A percentile compares a stretch with the other conserved stretches of the same genome.
These are phyloP conservation scores for Pteronotus mesoamericanus DNA, from an alignment of 2,797 vertebrate species.

Conservation along the genomic window DNA sequence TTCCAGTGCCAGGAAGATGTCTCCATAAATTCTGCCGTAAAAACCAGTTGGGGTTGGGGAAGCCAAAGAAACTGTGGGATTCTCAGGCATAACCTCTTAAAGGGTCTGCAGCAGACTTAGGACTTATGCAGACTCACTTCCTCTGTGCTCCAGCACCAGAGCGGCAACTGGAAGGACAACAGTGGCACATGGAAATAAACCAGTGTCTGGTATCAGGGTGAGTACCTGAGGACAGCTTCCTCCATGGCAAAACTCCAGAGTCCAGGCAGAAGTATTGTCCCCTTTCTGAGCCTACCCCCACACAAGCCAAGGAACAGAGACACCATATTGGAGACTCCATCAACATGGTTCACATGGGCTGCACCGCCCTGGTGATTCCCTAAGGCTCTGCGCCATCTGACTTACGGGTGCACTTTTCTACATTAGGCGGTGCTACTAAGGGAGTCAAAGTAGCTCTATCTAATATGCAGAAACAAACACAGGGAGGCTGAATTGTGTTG, in stretches of 20 bases:
- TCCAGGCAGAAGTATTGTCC: too few relatives aligned
- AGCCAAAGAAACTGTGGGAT: not conserved
- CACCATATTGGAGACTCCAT: too few relatives aligned
- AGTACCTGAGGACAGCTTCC: not conserved
- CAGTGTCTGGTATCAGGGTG: not conserved
- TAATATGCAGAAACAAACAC: not conserved
- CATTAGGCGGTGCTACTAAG: not conserved
- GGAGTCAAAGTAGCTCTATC: not conserved
- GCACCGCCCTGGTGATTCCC: not conserved
- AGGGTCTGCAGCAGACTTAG: not conserved
- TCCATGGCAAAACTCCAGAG: not conserved
- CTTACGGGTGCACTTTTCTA: not conserved
- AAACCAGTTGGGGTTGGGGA: not conserved
- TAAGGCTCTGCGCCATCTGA: not conserved
- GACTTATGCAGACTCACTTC: not conserved
- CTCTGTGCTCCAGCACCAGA: not conserved
- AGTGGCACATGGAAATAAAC: not conserved
- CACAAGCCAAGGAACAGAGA: not conserved
- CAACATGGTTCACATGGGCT: not conserved
- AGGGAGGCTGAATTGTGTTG: not conserved
- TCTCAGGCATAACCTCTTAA: not conserved
- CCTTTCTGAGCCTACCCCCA: not conserved
- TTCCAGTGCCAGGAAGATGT: not conserved
- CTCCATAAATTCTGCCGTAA: not conserved
- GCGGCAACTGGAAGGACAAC: not conserved